Percentiles rank a stretch among this genome's conserved stretches.
phyloP scores from a whole-genome alignment of 2,113 vertebrate genomes.

The Hippoglossus stenolepis region DNA sequence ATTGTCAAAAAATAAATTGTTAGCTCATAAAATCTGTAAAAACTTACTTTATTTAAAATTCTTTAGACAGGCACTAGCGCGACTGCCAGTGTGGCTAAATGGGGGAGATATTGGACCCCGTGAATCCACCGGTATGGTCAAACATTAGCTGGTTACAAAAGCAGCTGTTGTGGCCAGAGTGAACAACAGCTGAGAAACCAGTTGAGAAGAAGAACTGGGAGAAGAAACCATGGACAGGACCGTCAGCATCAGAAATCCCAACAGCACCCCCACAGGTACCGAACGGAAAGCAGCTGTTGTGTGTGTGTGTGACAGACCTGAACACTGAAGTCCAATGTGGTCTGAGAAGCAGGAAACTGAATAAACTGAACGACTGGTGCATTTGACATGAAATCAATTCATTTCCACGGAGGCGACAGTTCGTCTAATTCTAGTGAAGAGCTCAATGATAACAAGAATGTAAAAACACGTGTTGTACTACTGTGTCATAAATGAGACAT shows the following conservation, averaged over 20 bases:
- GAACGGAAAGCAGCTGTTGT: not conserved
- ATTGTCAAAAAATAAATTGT: rapidly evolving
- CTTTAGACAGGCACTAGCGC: conserved; percentile 42
- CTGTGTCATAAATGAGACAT: too few species aligned
- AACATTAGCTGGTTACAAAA: conserved; percentile 43
- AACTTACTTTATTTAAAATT: not conserved
- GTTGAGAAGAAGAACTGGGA: not conserved
- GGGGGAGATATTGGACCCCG: conserved; percentile 41
- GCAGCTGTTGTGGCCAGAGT: not conserved
- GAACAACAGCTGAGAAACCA: not conserved
- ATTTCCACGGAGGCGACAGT: too few species aligned
- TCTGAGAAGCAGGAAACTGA: too few species aligned
- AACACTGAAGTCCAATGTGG: too few species aligned
- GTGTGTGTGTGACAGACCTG: too few species aligned
- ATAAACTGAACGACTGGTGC: too few species aligned
- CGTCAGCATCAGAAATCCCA: conserved; percentile 69
- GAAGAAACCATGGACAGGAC: conserved; percentile 74
- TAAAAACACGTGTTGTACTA: too few species aligned
- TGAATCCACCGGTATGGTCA: not conserved
- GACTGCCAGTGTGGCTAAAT: not conserved
- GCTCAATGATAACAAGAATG: too few species aligned
- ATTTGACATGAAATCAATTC: too few species aligned
- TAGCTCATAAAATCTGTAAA: too few species aligned
- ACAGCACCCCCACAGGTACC: conserved; percentile 72
- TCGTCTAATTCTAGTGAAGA: too few species aligned